Conservation (phyloP, 2,113 vertebrate species). For the Coptodon rendalli region DNA sequence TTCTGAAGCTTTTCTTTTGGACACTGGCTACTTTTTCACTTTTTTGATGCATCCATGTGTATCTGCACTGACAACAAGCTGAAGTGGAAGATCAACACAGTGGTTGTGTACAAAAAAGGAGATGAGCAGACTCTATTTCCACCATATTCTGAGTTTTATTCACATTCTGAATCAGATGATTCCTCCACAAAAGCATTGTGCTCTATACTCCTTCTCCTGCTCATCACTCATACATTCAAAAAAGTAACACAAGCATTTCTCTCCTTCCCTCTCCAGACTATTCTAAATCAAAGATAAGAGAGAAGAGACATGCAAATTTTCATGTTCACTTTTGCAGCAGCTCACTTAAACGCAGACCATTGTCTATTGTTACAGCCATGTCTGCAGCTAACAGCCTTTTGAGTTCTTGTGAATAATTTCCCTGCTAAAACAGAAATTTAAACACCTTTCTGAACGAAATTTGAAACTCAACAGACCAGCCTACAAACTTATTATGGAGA, state of each 20-base stretch:
- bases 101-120: background rate
- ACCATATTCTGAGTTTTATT: background rate
- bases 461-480: background rate
- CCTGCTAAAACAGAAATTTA: background rate
- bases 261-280: background rate
- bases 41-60: background rate
- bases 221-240: background rate
- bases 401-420: background rate
- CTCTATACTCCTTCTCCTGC: background rate
- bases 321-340: background rate
- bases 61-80: background rate
- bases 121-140: background rate
- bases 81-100: background rate
- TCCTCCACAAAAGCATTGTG: background rate
- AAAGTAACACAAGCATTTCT: background rate
- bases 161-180: background rate
- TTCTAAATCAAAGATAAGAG: background rate
- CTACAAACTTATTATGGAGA: conserved; percentile 19
- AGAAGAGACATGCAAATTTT: conserved; percentile 44
- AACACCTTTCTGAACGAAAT: background rate
- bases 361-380: background rate
- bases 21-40: background rate
- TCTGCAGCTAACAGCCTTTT: background rate
- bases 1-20: background rate
- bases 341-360: background rate